These are phyloP conservation scores for Steinernema scapterisci DNA, from an alignment of 2,888 invertebrate genomes.

Conservation along the genomic window DNA sequence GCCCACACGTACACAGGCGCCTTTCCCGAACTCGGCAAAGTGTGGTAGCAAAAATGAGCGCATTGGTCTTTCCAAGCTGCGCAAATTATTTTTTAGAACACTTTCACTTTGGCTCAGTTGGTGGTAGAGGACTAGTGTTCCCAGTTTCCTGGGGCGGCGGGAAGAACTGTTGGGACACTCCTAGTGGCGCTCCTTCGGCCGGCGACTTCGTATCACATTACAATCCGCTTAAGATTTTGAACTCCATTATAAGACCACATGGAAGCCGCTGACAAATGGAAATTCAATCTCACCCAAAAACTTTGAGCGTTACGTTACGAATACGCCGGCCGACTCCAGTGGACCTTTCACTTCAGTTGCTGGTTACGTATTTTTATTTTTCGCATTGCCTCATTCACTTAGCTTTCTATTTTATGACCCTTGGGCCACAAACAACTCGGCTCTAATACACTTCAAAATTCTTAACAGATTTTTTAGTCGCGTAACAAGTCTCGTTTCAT, in stretches of 20 bases:
- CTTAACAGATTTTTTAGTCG: too few relatives aligned
- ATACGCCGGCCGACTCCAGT: neutral
- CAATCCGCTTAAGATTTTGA: conserved; percentile 27
- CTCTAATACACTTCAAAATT: neutral
- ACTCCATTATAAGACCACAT: conserved; percentile 13
- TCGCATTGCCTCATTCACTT: neutral
- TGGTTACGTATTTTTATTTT: conserved; percentile 6
- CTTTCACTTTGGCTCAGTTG: neutral
- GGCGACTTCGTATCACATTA: neutral
- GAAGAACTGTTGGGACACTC: too few relatives aligned
- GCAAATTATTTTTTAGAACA: conserved; percentile 24
- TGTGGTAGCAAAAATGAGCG: neutral
- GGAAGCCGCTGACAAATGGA: neutral
- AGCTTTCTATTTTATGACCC: conserved; percentile 8
- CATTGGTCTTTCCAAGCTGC: neutral
- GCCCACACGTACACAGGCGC: neutral
- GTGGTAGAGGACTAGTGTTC: neutral
- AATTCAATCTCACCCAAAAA: conserved; percentile 26
- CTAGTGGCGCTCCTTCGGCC: too few relatives aligned
- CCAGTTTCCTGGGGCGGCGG: too few relatives aligned
- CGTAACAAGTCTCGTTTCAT: too few relatives aligned
- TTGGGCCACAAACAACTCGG: conserved; percentile 5
- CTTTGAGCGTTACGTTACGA: neutral
- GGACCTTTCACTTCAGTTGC: neutral
- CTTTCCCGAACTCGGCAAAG: neutral